phyloP scores from a whole-genome alignment of 2,797 vertebrate genomes.

The Craterocephalus amniculus region DNA sequence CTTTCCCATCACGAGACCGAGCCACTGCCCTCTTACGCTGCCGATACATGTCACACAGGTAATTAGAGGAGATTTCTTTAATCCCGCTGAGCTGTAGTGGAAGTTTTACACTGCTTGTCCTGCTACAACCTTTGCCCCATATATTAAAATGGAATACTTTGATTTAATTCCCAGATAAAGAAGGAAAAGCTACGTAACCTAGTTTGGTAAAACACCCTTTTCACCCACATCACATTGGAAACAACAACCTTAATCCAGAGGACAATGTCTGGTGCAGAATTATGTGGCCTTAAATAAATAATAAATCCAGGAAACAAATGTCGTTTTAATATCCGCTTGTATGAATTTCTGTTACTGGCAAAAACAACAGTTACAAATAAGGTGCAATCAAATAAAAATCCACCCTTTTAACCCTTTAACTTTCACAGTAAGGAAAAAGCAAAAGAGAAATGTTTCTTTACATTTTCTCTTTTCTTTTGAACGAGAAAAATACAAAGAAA shows the following conservation, averaged over 20 bases:
- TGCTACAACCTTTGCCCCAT: slow-evolving; percentile 13
- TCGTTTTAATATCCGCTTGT: slow-evolving; percentile 21
- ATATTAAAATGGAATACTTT: not conserved
- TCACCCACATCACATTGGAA: not conserved
- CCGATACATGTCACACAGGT: slow-evolving; percentile 10
- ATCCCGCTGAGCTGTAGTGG: slow-evolving; percentile 24
- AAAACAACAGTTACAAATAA: not conserved
- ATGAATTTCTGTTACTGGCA: slow-evolving; percentile 11
- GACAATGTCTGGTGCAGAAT: not conserved
- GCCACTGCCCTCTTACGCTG: not conserved
- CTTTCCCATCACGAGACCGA: slow-evolving; percentile 43
- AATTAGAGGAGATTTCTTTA: slow-evolving; percentile 55
- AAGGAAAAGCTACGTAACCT: slow-evolving; percentile 39
- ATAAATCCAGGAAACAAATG: slow-evolving; percentile 12
- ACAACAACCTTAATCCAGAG: slow-evolving; percentile 34
- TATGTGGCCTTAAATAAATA: not conserved
- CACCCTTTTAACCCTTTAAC: too few relatives aligned
- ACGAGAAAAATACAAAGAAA: too few relatives aligned
- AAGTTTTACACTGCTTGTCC: not conserved
- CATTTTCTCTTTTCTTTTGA: too few relatives aligned
- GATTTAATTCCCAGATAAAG: slow-evolving; percentile 5
- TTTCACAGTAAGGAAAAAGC: too few relatives aligned
- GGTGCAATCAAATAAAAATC: not conserved
- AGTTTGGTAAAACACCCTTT: slow-evolving; percentile 10
- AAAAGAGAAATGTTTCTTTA: too few relatives aligned